Evolutionary conservation across 1,140 invertebrate genomes (phyloP).

Genomic region (Diachasma alloeum): DNA sequence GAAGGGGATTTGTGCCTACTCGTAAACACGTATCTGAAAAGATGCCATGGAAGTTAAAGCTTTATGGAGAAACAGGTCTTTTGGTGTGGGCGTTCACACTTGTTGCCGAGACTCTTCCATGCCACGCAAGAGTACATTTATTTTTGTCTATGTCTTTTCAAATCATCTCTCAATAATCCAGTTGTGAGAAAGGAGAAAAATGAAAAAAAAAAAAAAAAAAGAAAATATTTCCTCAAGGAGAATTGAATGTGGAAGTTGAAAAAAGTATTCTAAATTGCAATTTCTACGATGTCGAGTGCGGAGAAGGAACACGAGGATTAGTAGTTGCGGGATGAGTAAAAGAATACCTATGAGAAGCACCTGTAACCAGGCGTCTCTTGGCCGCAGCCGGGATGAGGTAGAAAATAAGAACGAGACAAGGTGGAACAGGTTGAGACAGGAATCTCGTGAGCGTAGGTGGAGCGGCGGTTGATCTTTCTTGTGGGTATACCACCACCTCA

Average conservation of each 20-base stretch:
- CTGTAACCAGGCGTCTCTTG: slow-evolving; percentile 50
- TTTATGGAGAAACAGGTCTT: not conserved
- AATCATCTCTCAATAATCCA: not conserved
- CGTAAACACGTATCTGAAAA: not conserved
- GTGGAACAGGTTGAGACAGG: slow-evolving; percentile 61
- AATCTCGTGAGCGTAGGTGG: slow-evolving; percentile 55
- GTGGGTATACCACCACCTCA: slow-evolving; percentile 31
- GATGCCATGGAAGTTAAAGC: not conserved
- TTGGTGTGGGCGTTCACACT: slow-evolving; percentile 7
- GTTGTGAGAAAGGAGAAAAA: not conserved
- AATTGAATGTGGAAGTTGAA: not conserved
- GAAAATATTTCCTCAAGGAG: not conserved
- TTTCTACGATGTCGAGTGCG: slow-evolving; percentile 28
- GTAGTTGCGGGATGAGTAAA: slow-evolving; percentile 30
- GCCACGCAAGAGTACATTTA: not conserved
- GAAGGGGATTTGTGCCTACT: not conserved
- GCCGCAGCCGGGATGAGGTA: slow-evolving; percentile 9
- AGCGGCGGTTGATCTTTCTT: slow-evolving; percentile 56
- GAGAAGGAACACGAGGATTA: slow-evolving; percentile 19
- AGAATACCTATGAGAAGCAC: slow-evolving; percentile 60
- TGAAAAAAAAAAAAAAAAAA: not conserved
- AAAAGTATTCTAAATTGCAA: slow-evolving; percentile 10
- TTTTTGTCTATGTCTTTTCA: not conserved
- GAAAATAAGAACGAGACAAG: slow-evolving; percentile 15
- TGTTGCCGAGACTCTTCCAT: not conserved